These are phyloP conservation scores for Panopea generosa DNA, from an alignment of 2,888 invertebrate genomes.

Conservation along the genomic window DNA sequence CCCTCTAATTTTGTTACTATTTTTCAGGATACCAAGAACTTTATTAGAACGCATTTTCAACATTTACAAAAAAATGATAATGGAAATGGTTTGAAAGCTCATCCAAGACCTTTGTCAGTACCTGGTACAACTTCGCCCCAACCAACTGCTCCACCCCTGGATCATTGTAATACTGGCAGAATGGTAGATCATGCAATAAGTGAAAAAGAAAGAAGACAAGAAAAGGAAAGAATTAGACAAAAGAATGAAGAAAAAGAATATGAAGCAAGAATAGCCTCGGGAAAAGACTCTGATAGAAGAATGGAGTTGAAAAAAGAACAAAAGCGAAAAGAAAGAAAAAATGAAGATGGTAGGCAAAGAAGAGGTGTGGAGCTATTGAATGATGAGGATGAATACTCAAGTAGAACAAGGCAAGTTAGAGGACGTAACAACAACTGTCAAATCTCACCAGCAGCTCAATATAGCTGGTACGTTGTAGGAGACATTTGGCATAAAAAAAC, in stretches of 20 bases:
- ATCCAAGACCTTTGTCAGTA: not conserved
- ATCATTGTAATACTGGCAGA: not conserved
- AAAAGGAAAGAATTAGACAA: slow-evolving; percentile 12
- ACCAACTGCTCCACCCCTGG: not conserved
- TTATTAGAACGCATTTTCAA: slow-evolving; percentile 48
- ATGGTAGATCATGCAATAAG: not conserved
- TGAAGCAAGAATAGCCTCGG: too few species aligned
- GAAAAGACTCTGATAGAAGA: too few species aligned
- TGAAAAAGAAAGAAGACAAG: not conserved
- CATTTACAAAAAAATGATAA: slow-evolving; percentile 33
- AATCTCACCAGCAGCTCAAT: slow-evolving; percentile 9
- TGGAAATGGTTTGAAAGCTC: not conserved
- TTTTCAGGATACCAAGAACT: slow-evolving; percentile 50
- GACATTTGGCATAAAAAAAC: too few species aligned
- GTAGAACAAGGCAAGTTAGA: slow-evolving; percentile 20
- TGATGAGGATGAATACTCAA: not conserved
- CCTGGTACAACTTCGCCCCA: not conserved
- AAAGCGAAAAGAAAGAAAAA: not conserved
- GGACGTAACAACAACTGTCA: slow-evolving; percentile 21
- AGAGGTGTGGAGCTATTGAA: not conserved
- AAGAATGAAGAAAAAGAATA: slow-evolving; percentile 9
- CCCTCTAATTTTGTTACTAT: too few species aligned
- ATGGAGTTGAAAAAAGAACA: not conserved
- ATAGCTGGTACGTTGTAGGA: slow-evolving; percentile 12
- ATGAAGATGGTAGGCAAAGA: slow-evolving; percentile 4